Conservation (phyloP, 64 coral and sea anemone species). For the Dendronephthya gigantea region DNA sequence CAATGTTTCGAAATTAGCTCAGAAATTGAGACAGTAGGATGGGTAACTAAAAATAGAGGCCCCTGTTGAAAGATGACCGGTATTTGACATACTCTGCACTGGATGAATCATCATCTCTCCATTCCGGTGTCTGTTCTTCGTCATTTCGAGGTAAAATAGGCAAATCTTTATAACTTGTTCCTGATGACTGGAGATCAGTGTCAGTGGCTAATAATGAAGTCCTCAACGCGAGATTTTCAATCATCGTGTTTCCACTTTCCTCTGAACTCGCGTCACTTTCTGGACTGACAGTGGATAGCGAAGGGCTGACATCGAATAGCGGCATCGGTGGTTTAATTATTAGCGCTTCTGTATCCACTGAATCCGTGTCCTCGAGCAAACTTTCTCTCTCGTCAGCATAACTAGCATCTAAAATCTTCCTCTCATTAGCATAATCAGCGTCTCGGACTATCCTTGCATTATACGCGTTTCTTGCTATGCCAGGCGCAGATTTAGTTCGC, state of each 20-base stretch:
- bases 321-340: conserved; percentile 78
- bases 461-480: background rate
- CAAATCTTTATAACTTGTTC: background rate
- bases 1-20: too few species aligned
- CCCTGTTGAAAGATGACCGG: too few species aligned
- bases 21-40: too few species aligned
- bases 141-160: background rate
- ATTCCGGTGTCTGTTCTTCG: background rate
- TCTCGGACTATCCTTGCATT: background rate
- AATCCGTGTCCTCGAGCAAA: background rate
- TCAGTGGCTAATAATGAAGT: background rate
- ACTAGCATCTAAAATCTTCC: background rate
- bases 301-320: conserved; percentile 76
- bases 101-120: too few species aligned
- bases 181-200: background rate
- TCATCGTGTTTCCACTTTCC: background rate
- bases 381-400: background rate
- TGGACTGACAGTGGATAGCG: conserved; percentile 70
- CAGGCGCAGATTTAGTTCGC: background rate
- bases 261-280: conserved; percentile 66
- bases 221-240: background rate
- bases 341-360: conserved; percentile 64
- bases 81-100: too few species aligned
- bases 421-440: background rate
- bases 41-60: too few species aligned